Base-by-base conservation (phyloP, 2,888 invertebrate genomes). In the Eumacrocentrus americanus region DNA sequence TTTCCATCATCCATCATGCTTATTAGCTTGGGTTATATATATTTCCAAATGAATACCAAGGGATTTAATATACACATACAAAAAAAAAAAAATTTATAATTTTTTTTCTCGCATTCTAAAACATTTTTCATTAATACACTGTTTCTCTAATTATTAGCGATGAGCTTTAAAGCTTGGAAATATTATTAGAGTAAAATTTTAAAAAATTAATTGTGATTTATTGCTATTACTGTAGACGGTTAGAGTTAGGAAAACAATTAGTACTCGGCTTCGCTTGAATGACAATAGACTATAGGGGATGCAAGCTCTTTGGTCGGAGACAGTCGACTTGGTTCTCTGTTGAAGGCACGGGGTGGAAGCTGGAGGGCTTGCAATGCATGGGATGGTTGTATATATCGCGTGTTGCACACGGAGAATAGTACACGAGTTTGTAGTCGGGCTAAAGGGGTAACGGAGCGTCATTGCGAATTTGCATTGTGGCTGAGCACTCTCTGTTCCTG, bases 401-500 rank as follows among this genome's bases (percentile, higher is more conserved):
- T 11, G 25, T 7, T 7, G 23, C 20, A 22, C 6, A 46, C n/a
- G n/a, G 46, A 46, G 46, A 46, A 46, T 46, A 5, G 46, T 23
- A 46, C 46, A 46, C 23, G 46, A 22, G 46, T 46, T 23, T 46
- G 25, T 46, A 46, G 46, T 25, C 46, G n/a, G n/a, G 46, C 25
- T 46, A 7, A 46, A 46, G 16, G 37, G 58, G 53, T 23, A 47
- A 58, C 57, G 58, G 57, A 55, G 65, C 63, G 66, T 63, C 61
- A 63, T 62, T 58, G 63, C 64, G 70, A 71, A 73, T 73, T 73
- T 73, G 69, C 70, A 73, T 72, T 72, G 73, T 67, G 72, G 66
- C 66, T 61, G 64, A 61, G 66, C 65, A 57, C 63, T 63, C 67
- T 67, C 60, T 68, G 66, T 69, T 67, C 67, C 67, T 68, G 64